phyloP scores from a whole-genome alignment of 2,113 vertebrate genomes.

The Pseudorasbora parva region DNA sequence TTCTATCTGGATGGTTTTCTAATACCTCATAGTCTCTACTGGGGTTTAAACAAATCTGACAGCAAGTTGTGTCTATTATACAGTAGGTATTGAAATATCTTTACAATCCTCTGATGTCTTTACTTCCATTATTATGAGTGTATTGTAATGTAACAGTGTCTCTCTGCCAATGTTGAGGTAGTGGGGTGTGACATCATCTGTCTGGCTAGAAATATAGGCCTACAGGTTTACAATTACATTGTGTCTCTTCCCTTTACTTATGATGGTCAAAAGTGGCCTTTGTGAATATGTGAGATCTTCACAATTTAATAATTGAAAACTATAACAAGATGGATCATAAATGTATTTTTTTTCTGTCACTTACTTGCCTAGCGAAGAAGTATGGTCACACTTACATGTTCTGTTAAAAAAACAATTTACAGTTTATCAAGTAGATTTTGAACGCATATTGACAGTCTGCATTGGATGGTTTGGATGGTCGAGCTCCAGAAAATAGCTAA shows the following conservation, averaged over 20 bases:
- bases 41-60: not conserved
- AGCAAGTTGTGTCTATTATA: not conserved
- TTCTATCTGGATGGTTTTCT: not conserved
- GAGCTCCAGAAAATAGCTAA: not conserved
- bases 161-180: not conserved
- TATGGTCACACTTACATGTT: too few relatives aligned
- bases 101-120: not conserved
- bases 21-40: not conserved
- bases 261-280: not conserved
- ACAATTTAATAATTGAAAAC: not conserved
- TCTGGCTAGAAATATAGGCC: not conserved
- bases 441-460: not conserved
- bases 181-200: not conserved
- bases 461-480: not conserved
- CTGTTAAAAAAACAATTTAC: not conserved
- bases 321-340: not conserved
- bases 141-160: not conserved
- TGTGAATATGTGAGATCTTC: not conserved
- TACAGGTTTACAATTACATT: not conserved
- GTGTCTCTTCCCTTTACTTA: not conserved
- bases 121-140: not conserved
- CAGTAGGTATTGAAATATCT: not conserved
- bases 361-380: not conserved
- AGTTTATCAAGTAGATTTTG: not conserved
- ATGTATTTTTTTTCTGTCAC: not conserved